These are phyloP conservation scores for Pristionchus fissidentatus DNA, from an alignment of 2,888 invertebrate species.

Conservation along the genomic window DNA sequence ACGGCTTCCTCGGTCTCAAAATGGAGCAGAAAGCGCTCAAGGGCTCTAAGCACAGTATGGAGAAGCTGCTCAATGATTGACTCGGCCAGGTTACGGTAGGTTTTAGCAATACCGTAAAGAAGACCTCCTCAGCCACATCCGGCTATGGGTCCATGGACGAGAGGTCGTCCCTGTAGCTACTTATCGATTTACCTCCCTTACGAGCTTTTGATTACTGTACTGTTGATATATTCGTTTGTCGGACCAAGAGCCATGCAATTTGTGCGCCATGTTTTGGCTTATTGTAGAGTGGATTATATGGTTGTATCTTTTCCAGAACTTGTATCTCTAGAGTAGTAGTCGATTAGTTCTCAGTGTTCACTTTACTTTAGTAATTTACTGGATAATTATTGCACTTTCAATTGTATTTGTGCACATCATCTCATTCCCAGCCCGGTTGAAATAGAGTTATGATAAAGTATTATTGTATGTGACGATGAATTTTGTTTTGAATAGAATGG, in stretches of 20 bases:
- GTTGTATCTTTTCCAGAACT: no score
- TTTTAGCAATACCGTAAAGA: conserved; percentile 6
- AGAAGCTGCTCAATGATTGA: conserved; percentile 61
- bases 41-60: conserved; percentile 71
- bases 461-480: not conserved
- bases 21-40: conserved; percentile 73
- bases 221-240: conserved; percentile 6
- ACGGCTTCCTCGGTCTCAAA: conserved; percentile 72
- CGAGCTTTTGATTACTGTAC: conserved; percentile 19
- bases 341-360: not conserved
- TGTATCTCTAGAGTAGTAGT: no score
- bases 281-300: no score
- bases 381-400: not conserved
- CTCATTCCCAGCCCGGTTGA: conserved; percentile 5
- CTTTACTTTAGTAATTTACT: not conserved
- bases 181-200: no score
- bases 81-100: not conserved
- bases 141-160: conserved; percentile 12
- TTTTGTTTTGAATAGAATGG: not conserved
- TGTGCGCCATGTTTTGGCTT: not conserved
- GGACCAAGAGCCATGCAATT: not conserved
- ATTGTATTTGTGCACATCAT: not conserved
- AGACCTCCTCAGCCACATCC: conserved; percentile 12
- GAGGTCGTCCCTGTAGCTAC: no score
- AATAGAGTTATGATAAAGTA: conserved; percentile 20